phyloP scores from a whole-genome alignment of 2,797 vertebrate genomes.

The Macropus fuliginosus region DNA sequence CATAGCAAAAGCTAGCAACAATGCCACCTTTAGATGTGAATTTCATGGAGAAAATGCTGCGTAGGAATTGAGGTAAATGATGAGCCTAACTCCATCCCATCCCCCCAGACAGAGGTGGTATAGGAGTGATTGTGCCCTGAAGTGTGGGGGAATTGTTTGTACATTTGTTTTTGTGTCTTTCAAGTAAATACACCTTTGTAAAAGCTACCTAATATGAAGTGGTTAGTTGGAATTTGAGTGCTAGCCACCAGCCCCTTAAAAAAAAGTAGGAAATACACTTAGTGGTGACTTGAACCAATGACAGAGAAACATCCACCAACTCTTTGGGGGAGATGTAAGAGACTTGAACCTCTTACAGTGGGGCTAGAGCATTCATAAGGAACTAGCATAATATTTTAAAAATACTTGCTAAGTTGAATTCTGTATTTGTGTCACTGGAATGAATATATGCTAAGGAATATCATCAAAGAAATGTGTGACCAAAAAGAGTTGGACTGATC shows the following conservation, averaged over 20 bases:
- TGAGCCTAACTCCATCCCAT: neutral
- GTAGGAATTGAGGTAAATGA: neutral
- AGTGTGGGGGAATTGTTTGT: neutral
- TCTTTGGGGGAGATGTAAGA: neutral
- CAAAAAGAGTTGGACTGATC: neutral
- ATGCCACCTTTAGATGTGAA: neutral
- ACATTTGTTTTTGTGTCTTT: neutral
- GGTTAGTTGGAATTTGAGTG: neutral
- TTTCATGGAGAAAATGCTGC: neutral
- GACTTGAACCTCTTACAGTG: neutral
- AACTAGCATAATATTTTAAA: neutral
- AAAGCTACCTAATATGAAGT: neutral
- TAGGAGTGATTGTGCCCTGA: neutral
- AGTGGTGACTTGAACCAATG: neutral
- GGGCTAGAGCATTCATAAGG: neutral
- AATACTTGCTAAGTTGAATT: neutral
- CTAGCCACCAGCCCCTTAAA: neutral
- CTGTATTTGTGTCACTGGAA: neutral
- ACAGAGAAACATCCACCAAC: neutral
- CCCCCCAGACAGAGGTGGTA: neutral
- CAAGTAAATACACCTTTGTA: neutral
- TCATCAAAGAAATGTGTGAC: neutral
- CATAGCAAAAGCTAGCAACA: neutral
- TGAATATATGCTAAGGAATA: neutral
- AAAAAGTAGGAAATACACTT: neutral